Base-by-base conservation (phyloP, 2,888 invertebrate species). In the Koerneria pararmatus region DNA sequence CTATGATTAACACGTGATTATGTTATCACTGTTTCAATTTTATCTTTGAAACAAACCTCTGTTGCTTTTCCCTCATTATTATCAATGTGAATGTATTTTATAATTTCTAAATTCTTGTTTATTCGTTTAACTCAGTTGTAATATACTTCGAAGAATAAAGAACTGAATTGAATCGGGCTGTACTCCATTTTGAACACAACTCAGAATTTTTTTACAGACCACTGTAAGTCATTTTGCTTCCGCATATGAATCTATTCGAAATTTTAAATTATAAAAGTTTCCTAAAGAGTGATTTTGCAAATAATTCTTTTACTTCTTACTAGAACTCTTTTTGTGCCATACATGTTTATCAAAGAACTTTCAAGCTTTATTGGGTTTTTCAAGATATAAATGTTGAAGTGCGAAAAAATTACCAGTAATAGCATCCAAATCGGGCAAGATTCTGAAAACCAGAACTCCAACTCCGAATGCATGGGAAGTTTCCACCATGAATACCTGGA, bases 371-470 rank as follows among this genome's bases (percentile, higher is more conserved):
- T 59, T 19, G 27, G 19, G 61, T 15, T n/a, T n/a, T n/a, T n/a
- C n/a, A n/a, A n/a, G n/a, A n/a, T n/a, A n/a, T n/a, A n/a, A n/a
- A n/a, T n/a, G n/a, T n/a, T n/a, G n/a, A n/a, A n/a, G n/a, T n/a
- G n/a, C 22, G 11, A 63, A n/a, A 29, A 41, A 32, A 54, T 22
- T 54, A 51, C 93, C 95, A 84, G 93, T 92, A 65, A 95, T 90
- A 4, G 93, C 92, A 85, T 97, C 94, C 75, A 95, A 85, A 82
- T 92, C 90, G 0, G 97, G 95, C 60, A 97, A 87, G 57, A 95
- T 89, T 71, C 90, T 89, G 84, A 93, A 92, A 80, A 93, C 90
- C 74, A 97, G 87, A 49, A 95, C 84, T 0, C 90, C 91, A 74
- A 93, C 85, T 35, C 97, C 97, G 67, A 92, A 86, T 0, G 92